These are phyloP conservation scores for Polypedilum pembai DNA, from an alignment of 1,140 invertebrate species.

Conservation along the genomic window DNA sequence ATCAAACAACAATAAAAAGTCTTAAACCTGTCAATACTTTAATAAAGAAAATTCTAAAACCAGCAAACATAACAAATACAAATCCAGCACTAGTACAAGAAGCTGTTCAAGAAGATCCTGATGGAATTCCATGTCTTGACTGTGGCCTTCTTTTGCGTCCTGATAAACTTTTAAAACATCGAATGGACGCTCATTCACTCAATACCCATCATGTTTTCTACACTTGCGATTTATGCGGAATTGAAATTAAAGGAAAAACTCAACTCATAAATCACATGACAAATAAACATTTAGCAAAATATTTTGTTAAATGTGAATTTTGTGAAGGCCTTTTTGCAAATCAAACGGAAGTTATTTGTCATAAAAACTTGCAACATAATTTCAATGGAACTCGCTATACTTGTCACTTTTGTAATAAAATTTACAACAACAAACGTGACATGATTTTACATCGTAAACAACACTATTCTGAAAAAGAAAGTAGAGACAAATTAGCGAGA, in stretches of 20 bases:
- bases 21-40: neutral
- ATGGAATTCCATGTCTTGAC: neutral
- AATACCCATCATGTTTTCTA: neutral
- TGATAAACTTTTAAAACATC: neutral
- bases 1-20: neutral
- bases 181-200: neutral
- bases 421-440: neutral
- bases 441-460: neutral
- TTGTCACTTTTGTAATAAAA: neutral
- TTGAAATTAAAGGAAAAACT: neutral
- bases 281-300: neutral
- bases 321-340: neutral
- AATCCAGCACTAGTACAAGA: neutral
- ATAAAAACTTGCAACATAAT: neutral
- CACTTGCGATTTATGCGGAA: neutral
- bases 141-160: neutral
- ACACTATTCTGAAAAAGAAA: neutral
- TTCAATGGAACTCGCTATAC: neutral
- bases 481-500: neutral
- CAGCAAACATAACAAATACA: neutral
- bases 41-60: neutral
- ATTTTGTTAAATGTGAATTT: neutral
- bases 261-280: constrained; percentile 6
- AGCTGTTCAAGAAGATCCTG: neutral
- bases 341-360: neutral